These are phyloP conservation scores for Timandra comae DNA, from an alignment of 2,888 invertebrate genomes.

Conservation along the genomic window DNA sequence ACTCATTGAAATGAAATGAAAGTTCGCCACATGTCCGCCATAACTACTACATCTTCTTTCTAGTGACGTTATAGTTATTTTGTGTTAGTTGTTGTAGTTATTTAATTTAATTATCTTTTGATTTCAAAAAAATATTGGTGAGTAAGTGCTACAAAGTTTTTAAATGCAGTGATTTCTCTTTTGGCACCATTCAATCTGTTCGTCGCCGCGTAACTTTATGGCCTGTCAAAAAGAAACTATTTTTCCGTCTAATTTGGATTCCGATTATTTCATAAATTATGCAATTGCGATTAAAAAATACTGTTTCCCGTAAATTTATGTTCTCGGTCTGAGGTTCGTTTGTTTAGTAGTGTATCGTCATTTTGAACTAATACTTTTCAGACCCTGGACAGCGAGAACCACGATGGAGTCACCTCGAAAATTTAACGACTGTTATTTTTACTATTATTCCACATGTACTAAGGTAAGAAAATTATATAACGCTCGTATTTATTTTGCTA, in stretches of 20 bases:
- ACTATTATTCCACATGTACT: slow-evolving; percentile 89
- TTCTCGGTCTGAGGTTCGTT: slow-evolving; percentile 27
- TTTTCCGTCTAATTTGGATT: slow-evolving; percentile 36
- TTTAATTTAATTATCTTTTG: slow-evolving; percentile 67
- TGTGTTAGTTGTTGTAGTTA: slow-evolving; percentile 61
- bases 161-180: slow-evolving; percentile 21
- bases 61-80: slow-evolving; percentile 71
- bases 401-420: slow-evolving; percentile 83
- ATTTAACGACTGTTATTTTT: slow-evolving; percentile 92
- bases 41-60: slow-evolving; percentile 66
- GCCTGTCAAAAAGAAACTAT: slow-evolving; percentile 63
- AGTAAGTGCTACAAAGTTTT: slow-evolving; percentile 39
- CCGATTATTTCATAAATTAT: slow-evolving; percentile 4
- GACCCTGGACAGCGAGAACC: slow-evolving; percentile 54
- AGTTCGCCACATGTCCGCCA: slow-evolving; percentile 74
- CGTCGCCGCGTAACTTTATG: slow-evolving; percentile 54
- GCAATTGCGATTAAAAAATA: not conserved
- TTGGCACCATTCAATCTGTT: slow-evolving; percentile 31
- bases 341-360: slow-evolving; percentile 7
- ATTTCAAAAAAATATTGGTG: slow-evolving; percentile 57
- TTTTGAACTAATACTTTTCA: slow-evolving; percentile 39
- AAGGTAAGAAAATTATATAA: too few relatives aligned
- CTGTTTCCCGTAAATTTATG: slow-evolving; percentile 8
- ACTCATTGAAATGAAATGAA: slow-evolving; percentile 48
- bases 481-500: too few relatives aligned